Conservation (phyloP, 2,797 vertebrate genomes). For the Capromys pilorides region DNA sequence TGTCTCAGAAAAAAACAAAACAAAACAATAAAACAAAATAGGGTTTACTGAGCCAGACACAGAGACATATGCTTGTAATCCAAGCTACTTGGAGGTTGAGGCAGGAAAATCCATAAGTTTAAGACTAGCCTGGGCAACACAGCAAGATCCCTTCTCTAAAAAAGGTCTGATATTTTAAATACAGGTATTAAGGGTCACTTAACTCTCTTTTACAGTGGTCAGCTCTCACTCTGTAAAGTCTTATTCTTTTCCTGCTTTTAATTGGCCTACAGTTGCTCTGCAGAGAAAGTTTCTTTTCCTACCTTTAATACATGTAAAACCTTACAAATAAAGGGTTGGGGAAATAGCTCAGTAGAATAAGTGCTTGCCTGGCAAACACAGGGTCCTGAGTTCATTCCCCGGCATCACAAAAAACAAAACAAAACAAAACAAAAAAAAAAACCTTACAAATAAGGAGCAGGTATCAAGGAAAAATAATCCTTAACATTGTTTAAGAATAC, state of each 20-base stretch:
- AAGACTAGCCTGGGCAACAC: background rate
- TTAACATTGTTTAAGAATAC: conserved; percentile 17
- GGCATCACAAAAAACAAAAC: too few relatives aligned
- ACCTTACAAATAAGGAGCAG: background rate
- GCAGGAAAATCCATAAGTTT: background rate
- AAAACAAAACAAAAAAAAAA: too few relatives aligned
- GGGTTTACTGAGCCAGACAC: background rate
- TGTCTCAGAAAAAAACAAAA: background rate
- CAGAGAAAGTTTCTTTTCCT: background rate
- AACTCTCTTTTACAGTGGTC: background rate
- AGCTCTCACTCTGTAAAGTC: background rate
- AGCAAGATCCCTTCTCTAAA: background rate
- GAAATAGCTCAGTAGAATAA: too few relatives aligned
- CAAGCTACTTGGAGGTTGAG: background rate
- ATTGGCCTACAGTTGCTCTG: background rate
- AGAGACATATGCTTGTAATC: background rate
- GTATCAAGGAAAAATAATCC: conserved; percentile 22
- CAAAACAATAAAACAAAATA: background rate
- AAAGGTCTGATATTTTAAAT: background rate
- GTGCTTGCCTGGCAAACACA: too few relatives aligned
- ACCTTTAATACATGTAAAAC: background rate
- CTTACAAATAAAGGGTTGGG: background rate
- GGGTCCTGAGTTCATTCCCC: too few relatives aligned
- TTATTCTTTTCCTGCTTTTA: background rate
- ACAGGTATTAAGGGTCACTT: background rate